These are phyloP conservation scores for Drosophila murphyi DNA, from an alignment of 1,140 invertebrate genomes.

Conservation along the genomic window DNA sequence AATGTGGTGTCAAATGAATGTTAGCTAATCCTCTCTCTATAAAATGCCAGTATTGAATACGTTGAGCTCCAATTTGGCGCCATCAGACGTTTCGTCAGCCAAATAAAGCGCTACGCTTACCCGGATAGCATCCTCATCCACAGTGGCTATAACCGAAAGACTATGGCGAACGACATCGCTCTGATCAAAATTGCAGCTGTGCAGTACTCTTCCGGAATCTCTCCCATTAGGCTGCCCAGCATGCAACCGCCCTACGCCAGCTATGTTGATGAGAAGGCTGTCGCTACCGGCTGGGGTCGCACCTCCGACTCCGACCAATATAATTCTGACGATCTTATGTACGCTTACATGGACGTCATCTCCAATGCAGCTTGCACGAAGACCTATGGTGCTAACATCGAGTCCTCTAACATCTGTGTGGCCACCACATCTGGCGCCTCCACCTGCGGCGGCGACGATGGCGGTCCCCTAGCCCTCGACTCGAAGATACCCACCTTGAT, in stretches of 20 bases:
- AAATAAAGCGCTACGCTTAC: conserved; percentile 66
- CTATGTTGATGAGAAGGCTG: conserved; percentile 55
- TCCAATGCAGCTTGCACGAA: conserved; percentile 51
- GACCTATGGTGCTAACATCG: conserved; percentile 50
- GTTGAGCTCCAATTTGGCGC: conserved; percentile 64
- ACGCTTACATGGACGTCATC: conserved; percentile 61
- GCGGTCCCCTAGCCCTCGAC: conserved; percentile 84
- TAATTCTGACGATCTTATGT: conserved; percentile 63
- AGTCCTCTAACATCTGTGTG: conserved; percentile 66
- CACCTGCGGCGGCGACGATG: conserved; percentile 85
- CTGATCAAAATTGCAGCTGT: conserved; percentile 84
- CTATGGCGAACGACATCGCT: conserved; percentile 85
- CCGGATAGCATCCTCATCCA: conserved; percentile 81
- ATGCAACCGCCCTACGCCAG: conserved; percentile 47
- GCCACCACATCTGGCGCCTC: conserved; percentile 58
- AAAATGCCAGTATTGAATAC: conserved; percentile 52
- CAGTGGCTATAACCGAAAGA: conserved; percentile 82
- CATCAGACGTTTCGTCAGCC: conserved; percentile 50
- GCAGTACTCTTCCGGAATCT: conserved; percentile 46
- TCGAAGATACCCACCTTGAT: conserved; percentile 60
- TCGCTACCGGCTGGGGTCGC: conserved; percentile 73
- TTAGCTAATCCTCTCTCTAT: not conserved
- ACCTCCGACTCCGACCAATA: conserved; percentile 76
- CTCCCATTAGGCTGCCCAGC: conserved; percentile 54
- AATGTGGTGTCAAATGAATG: not conserved